Base-by-base conservation (phyloP, 1,140 invertebrate genomes). In the Marisa cornuarietis region DNA sequence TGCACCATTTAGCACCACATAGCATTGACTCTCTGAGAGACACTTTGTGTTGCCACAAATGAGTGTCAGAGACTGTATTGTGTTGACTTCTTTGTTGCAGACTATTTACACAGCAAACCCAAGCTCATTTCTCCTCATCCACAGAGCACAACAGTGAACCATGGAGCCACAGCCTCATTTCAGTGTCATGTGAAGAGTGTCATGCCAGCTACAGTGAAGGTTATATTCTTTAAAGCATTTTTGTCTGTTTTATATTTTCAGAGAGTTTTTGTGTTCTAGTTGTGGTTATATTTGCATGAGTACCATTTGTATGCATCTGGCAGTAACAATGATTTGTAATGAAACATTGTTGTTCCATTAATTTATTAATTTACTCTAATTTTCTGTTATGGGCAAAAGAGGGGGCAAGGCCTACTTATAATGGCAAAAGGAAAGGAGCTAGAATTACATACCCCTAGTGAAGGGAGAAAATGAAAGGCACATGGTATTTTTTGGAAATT, bases 151-250 rank as follows among this genome's bases (percentile, higher is more conserved):
- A 90, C 87, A 0, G 88, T 90, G 20, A 68, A 81, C 10, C 81
- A 86, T 58, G 89, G 90, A 8, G 82, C 80, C 14, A 85, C 84
- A 16, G 89, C 88, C 13, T 87, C 89, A 5, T 89, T 91, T 65
- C 87, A 88, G 79, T 91, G 90, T 81, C 82, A 82, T 75, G 86
- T 90, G 9, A 84, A 88, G 71, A 90, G 89, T 83, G 83, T 84
- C 14, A 87, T 88, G 22, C 79, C 88, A 54, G 88, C 90, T 16
- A 86, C 88, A 66, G 88, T 91, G n/a, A 85, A 88, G 87, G 90
- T 90, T 82, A 77, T 62, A 76, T 11, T 22, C 49, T 58, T 81
- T 52, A 42, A 42, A 42, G 31, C 18, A 31, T 51, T 22, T 78
- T 51, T 52, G 24, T 42, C 31, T 42, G 31, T 58, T 31, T 72